Conservation (phyloP, 2,888 invertebrate species). For the Drosophila longiperda region DNA sequence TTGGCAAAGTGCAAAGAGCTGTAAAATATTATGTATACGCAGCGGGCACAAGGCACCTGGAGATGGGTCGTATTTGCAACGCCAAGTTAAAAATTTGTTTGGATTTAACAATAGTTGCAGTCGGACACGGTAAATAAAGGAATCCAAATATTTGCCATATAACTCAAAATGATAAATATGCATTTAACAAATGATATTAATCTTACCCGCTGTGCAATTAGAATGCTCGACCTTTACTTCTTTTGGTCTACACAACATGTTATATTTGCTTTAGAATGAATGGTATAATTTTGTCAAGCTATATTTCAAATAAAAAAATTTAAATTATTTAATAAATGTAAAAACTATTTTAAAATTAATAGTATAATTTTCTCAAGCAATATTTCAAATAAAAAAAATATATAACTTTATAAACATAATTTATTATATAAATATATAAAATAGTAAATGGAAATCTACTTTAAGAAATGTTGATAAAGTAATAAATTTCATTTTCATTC, state of each 20-base stretch:
- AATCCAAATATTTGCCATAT: conserved; percentile 16
- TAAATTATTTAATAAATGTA: not conserved
- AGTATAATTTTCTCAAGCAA: not conserved
- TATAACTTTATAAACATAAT: not conserved
- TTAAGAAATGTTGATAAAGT: not conserved
- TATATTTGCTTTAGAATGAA: not conserved
- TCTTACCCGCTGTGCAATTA: not conserved
- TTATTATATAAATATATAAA: too few relatives aligned
- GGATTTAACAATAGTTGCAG: conserved; percentile 31
- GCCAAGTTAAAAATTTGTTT: conserved; percentile 48
- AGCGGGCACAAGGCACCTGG: conserved; percentile 30
- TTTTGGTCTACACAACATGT: not conserved
- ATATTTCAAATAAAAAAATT: not conserved
- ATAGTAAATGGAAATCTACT: too few relatives aligned
- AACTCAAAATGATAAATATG: conserved; percentile 15
- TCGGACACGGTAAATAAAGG: conserved; percentile 27
- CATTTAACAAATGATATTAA: not conserved
- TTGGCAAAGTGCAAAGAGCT: conserved; percentile 72
- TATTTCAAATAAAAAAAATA: not conserved
- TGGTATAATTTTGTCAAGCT: not conserved
- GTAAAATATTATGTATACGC: conserved; percentile 72
- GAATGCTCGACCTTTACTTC: not conserved
- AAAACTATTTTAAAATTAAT: too few relatives aligned
- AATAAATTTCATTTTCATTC: not conserved
- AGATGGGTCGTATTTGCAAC: conserved; percentile 52